Evolutionary conservation across 2,888 invertebrate species (phyloP).

Genomic region (Candidula unifasciata): DNA sequence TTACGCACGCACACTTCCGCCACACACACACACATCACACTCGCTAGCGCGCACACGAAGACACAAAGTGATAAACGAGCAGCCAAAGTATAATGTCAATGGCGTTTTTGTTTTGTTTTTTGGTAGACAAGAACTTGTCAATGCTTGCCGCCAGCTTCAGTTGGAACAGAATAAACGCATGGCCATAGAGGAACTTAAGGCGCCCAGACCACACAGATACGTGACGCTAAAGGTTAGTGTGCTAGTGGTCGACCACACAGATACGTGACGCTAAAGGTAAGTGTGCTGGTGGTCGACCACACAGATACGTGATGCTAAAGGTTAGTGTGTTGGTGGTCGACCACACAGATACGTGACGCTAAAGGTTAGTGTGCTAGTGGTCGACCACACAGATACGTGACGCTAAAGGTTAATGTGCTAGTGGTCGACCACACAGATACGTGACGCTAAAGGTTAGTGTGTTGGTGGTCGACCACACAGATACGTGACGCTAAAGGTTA

Average conservation of each 20-base stretch:
- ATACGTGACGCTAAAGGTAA: not conserved
- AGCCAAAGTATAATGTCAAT: too few relatives aligned
- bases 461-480: not conserved
- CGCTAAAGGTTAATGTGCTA: not conserved
- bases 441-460: not conserved
- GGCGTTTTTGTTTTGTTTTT: too few relatives aligned
- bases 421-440: conserved; percentile 12
- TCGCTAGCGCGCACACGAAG: too few relatives aligned
- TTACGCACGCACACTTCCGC: too few relatives aligned
- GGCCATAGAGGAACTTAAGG: not conserved
- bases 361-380: not conserved
- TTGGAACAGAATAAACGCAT: not conserved
- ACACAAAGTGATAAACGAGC: too few relatives aligned
- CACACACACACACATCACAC: too few relatives aligned
- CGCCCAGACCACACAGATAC: not conserved
- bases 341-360: conserved; percentile 1
- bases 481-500: conserved; percentile 6
- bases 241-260: not conserved
- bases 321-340: not conserved
- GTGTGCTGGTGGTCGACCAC: too few relatives aligned
- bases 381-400: conserved; percentile 4
- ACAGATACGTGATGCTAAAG: conserved; percentile 11
- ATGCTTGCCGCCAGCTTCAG: not conserved
- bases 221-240: not conserved
- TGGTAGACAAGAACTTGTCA: not conserved